Base-by-base conservation (phyloP, 2,113 vertebrate genomes). In the Galeopterus variegatus region DNA sequence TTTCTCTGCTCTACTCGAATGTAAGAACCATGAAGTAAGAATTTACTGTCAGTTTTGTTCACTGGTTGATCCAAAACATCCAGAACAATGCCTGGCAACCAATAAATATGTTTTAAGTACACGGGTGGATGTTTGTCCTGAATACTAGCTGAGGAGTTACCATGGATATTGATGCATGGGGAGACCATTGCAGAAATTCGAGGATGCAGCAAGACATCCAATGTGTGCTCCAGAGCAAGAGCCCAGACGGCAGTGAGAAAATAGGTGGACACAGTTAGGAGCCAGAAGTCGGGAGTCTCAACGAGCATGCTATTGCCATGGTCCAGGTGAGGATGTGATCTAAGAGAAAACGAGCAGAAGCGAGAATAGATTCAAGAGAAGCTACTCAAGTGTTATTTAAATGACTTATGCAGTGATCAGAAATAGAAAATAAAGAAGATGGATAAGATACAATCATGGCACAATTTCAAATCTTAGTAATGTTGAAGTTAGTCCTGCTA, bases 151-250 rank as follows among this genome's bases (percentile, higher is more conserved):
- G 45, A 72, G 33, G 5, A 65, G 26, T 19, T 28, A 19, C 11
- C 21, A 28, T 9, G 24, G 48, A 18, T 33, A 6, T 5, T 0
- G 23, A 23, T 1, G 48, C 19, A 0, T 1, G 0, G 17, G 69
- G 45, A 41, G 50, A 15, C 14, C 28, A 21, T 1, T 14, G 28
- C 76, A 50, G 56, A n/a, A 28, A 1, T 10, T 1, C 45, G 56
- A 72, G 0, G 10, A 10, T 14, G 48, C 36, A 50, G 70, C 41
- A 8, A 3, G 1, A 1, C 17, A 3, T 14, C 9, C 36, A 64
- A 23, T 2, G 12, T 15, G 1, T 5, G 28, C 6, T 69, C 69
- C 36, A 3, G 15, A 28, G 69, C 21, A 4, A 36, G 9, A 52
- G 1, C 13, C 4, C 8, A 2, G 41, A 31, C 24, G 72, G 36